Evolutionary conservation across 2,113 vertebrate genomes (phyloP), one percentile per base, ranked within the genome.

Genomic region (Neomonachus schauinslandi): DNA sequence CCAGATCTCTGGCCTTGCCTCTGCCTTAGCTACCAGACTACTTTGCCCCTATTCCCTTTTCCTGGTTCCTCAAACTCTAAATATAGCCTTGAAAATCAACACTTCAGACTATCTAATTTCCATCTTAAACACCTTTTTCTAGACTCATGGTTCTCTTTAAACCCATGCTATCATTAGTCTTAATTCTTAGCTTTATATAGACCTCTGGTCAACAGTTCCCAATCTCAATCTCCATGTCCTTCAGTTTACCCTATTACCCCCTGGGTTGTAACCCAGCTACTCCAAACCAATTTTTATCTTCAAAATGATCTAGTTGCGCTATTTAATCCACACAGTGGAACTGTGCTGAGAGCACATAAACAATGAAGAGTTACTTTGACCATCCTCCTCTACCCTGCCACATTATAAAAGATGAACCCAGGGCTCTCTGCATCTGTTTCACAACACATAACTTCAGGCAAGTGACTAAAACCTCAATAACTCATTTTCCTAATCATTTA

Each of bases 401-500:
- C 59, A 51, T 69, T 81, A 91, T n/a, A 84, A 76, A 96, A 93
- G 65, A 87, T n/a, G 18, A 76, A 55, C 24, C 53, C 55, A 87
- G 57, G 31, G 24, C 55, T 94, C 24, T 87, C 39, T 83, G 80
- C 18, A 83, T 81, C 63, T 79, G 83, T 46, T 74, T 63, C 36
- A 89, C 5, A 55, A 95, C 28, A 63, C 51, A 28, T 22, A 97
- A 94, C 19, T 86, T 86, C 42, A 67, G 81, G 4, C 18, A 83
- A 92, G 31, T 57, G 46, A 80, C 26, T 96, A 77, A 98, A 95
- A 90, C 22, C 33, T 93, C 39, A 91, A 21, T 81, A 91, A 84
- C 55, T 94, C 21, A 94, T 85, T 95, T 98, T 82, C 33, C 15
- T 95, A 59, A 93, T 96, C 31, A 93, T 53, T 97, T 80, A 95